A percentile compares a stretch with the other conserved stretches of the same genome.
These are phyloP conservation scores for Cordilura impudica DNA, from an alignment of 2,888 invertebrate genomes.

Conservation along the genomic window DNA sequence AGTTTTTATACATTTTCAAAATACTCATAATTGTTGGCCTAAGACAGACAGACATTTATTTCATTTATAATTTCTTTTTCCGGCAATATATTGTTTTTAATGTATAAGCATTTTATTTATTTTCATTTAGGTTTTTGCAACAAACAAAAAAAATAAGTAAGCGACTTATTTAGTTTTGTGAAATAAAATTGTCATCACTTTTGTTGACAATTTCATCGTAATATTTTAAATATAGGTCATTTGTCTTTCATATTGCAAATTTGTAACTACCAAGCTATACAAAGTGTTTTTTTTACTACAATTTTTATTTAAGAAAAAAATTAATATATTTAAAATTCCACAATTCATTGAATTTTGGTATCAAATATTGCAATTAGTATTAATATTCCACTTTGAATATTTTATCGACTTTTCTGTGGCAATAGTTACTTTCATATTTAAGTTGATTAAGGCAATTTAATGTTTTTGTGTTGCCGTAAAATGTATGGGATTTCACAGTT, in stretches of 20 bases:
- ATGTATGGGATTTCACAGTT: too few species aligned
- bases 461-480: too few species aligned
- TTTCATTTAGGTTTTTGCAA: neutral
- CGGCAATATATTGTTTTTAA: neutral
- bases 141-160: neutral
- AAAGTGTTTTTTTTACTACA: too few species aligned
- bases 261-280: too few species aligned
- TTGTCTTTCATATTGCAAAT: neutral
- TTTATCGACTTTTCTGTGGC: too few species aligned
- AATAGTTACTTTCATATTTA: too few species aligned
- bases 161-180: neutral
- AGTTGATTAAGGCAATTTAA: too few species aligned
- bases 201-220: neutral
- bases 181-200: neutral
- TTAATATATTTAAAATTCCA: too few species aligned
- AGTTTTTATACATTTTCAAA: slow-evolving; percentile 10
- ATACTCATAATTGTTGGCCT: neutral
- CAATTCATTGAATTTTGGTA: too few species aligned
- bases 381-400: too few species aligned
- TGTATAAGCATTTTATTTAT: neutral
- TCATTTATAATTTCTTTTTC: neutral
- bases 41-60: slow-evolving; percentile 13
- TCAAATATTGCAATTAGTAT: too few species aligned
- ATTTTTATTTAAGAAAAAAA: too few species aligned
- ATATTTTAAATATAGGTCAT: neutral